Percentiles rank a stretch among this genome's conserved stretches.
Evolutionary conservation across 1,140 invertebrate species (phyloP).

Genomic region (Anastrepha ludens): DNA sequence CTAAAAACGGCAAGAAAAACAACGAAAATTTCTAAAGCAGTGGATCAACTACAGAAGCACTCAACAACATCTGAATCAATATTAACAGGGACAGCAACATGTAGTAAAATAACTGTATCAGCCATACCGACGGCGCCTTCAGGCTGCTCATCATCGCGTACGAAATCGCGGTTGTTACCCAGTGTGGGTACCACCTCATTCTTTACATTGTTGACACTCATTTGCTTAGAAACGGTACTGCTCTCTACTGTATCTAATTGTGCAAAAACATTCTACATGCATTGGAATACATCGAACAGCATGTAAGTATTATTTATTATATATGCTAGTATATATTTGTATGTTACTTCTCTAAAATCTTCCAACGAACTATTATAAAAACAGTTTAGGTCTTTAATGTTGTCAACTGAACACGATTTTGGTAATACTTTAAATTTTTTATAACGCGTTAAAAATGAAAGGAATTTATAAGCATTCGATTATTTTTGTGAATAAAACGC

Average conservation of each 20-base stretch:
- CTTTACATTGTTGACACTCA: constrained; percentile 82
- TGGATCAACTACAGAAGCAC: not conserved
- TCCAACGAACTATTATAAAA: too few relatives aligned
- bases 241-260: constrained; percentile 84
- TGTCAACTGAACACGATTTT: too few relatives aligned
- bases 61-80: not conserved
- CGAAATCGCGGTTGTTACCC: constrained; percentile 67
- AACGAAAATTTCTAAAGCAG: not conserved
- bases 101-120: not conserved
- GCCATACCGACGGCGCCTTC: not conserved
- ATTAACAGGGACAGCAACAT: not conserved
- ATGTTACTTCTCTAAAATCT: not conserved
- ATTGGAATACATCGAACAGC: constrained; percentile 90
- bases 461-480: too few relatives aligned
- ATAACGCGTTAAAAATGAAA: too few relatives aligned
- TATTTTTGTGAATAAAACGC: too few relatives aligned
- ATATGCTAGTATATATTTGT: not conserved
- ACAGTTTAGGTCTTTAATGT: too few relatives aligned
- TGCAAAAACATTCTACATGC: constrained; percentile 88
- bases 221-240: constrained; percentile 86
- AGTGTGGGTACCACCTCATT: constrained; percentile 77
- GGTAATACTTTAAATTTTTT: too few relatives aligned
- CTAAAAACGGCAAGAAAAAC: not conserved
- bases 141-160: constrained; percentile 55
- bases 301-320: constrained; percentile 77